Percentiles rank a stretch among this genome's conserved stretches.
Evolutionary conservation across 1,140 invertebrate species (phyloP).

Genomic region (Drosophila quadrilineata): DNA sequence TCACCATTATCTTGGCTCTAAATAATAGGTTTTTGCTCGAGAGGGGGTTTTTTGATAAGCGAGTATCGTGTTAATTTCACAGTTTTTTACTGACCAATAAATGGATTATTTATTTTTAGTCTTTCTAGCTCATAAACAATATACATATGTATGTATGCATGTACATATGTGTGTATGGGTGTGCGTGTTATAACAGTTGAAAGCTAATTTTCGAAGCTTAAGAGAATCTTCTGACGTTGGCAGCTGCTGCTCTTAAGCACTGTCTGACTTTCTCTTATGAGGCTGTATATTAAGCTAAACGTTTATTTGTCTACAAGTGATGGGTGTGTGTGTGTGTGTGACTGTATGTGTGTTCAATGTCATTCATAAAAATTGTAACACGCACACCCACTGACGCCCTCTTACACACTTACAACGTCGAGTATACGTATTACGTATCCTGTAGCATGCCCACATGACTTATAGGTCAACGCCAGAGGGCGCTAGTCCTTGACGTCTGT

Average conservation of each 20-base stretch:
- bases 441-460: constrained; percentile 22
- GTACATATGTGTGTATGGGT: no score
- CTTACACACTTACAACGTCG: neutral
- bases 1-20: constrained; percentile 39
- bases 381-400: constrained; percentile 18
- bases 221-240: constrained; percentile 19
- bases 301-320: constrained; percentile 9
- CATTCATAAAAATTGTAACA: constrained; percentile 75
- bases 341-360: constrained; percentile 52
- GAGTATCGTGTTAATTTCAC: constrained; percentile 37
- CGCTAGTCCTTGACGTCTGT: constrained; percentile 24
- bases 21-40: constrained; percentile 22
- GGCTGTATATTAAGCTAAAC: constrained; percentile 10
- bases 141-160: no score
- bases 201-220: constrained; percentile 27
- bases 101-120: constrained; percentile 36
- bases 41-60: constrained; percentile 48
- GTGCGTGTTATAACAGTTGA: no score
- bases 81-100: constrained; percentile 38
- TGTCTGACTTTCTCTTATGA: constrained; percentile 19
- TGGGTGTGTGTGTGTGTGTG: constrained; percentile 11
- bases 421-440: neutral
- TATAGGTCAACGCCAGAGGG: constrained; percentile 69
- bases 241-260: neutral
- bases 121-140: constrained; percentile 43